phyloP scores from a whole-genome alignment of 2,113 vertebrate species.

The Syngnathus floridae region DNA sequence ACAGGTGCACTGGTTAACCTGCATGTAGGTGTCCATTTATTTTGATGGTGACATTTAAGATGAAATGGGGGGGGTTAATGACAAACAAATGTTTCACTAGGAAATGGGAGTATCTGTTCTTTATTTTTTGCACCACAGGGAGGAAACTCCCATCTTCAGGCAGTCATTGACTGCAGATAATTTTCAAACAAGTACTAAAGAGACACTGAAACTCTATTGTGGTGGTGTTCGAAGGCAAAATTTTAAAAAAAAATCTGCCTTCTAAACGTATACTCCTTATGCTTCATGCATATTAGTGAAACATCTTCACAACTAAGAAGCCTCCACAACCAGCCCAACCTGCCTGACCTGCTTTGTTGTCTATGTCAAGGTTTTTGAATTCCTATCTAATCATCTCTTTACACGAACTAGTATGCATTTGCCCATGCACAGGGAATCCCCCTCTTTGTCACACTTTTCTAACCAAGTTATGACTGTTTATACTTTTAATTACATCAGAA shows the following conservation, averaged over 20 bases:
- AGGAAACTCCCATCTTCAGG: not conserved
- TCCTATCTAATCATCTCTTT: slow-evolving; percentile 13
- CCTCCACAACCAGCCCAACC: slow-evolving; percentile 20
- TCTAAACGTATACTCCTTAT: not conserved
- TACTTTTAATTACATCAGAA: not conserved
- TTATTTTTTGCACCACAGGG: too few species aligned
- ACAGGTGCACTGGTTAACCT: too few species aligned
- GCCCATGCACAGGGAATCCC: not conserved
- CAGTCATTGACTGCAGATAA: not conserved
- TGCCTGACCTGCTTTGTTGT: slow-evolving; percentile 32
- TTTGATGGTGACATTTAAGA: too few species aligned
- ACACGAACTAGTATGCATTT: slow-evolving; percentile 5
- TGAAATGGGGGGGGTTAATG: too few species aligned
- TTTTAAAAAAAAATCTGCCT: not conserved
- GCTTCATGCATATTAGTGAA: not conserved
- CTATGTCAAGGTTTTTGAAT: slow-evolving; percentile 20
- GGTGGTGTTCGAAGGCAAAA: not conserved
- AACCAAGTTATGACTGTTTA: not conserved
- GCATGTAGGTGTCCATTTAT: too few species aligned
- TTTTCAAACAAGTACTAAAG: not conserved
- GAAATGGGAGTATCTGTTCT: too few species aligned
- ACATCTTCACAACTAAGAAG: slow-evolving; percentile 5
- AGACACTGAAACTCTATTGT: not conserved
- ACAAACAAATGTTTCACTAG: too few species aligned
- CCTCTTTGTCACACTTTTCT: not conserved